These are phyloP conservation scores for Zaprionus taronus DNA, from an alignment of 1,140 invertebrate species.

Conservation along the genomic window DNA sequence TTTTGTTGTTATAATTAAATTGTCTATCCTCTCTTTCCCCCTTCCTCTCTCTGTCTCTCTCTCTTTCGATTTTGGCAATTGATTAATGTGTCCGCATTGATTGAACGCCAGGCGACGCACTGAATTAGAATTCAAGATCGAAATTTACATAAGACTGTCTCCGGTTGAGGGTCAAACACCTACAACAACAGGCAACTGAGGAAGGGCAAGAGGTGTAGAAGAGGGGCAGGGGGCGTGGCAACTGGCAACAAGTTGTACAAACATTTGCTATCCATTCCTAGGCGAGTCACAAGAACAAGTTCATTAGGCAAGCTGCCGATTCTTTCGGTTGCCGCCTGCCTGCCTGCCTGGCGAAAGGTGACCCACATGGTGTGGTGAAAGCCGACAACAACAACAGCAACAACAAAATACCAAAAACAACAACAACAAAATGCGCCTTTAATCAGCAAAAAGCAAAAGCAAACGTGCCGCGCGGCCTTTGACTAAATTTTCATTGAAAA, in stretches of 20 bases:
- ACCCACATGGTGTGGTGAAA: slow-evolving; percentile 74
- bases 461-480: slow-evolving; percentile 39
- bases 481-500: slow-evolving; percentile 71
- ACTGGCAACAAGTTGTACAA: slow-evolving; percentile 40
- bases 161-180: slow-evolving; percentile 74
- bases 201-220: not conserved
- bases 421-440: slow-evolving; percentile 47
- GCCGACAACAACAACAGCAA: slow-evolving; percentile 26
- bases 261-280: not conserved
- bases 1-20: slow-evolving; percentile 64
- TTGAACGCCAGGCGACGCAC: slow-evolving; percentile 59
- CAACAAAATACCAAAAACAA: not conserved
- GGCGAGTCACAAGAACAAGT: slow-evolving; percentile 49
- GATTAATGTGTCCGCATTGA: slow-evolving; percentile 73
- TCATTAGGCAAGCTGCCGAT: slow-evolving; percentile 58
- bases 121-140: slow-evolving; percentile 61
- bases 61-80: slow-evolving; percentile 73
- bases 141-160: slow-evolving; percentile 67
- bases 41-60: slow-evolving; percentile 47
- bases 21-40: slow-evolving; percentile 47
- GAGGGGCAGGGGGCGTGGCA: slow-evolving; percentile 24
- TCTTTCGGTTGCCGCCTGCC: not conserved
- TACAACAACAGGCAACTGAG: slow-evolving; percentile 38
- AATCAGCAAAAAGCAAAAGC: slow-evolving; percentile 53
- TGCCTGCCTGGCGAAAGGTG: slow-evolving; percentile 67